Evolutionary conservation across 53 echinoderm and acorn worm species (phyloP), one percentile per base, ranked within the genome.

Genomic region (Paracentrotus lividus): DNA sequence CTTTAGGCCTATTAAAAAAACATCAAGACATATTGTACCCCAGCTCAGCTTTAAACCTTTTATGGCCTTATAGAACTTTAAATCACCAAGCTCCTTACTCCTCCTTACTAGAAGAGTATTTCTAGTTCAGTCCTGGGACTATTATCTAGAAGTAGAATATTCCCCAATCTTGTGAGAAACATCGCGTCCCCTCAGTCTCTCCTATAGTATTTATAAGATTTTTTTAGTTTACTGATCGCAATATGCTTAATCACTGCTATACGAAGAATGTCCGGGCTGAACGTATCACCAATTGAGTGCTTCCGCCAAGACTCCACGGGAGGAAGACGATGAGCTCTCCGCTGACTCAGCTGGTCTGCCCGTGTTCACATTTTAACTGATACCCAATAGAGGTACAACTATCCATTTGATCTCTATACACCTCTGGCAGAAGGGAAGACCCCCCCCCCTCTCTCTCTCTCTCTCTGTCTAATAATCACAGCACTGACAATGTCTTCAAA

Each of bases 281-380:
- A 38, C 21, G 36, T 15, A 72, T 36, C 72, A 72, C 40, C 72
- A 72, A 72, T 72, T 72, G 72, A 72, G 72, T 16, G 40, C 40
- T 72, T 72, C 72, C 72, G 72, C 72, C 72, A 72, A 72, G 72
- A 72, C 72, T 72, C 72, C 72, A 18, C 36, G 72, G 72, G 72
- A 72, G 72, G 72, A 72, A 72, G 72, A 72, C 36, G 38, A 40
- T 36, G 18, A 72, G 72, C 21, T 10, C 72, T 72, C 40, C 72
- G 72, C 40, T 72, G 72, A 72, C 72, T 72, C 72, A 72, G 72
- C n/a, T n/a, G 66, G 32, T 15, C 21, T 38, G 18, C 72, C 72
- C 72, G 72, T 72, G 72, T 72, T 72, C 72, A 72, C 72, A 72
- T 72, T 36, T 61, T 0, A 26, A 61, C 24, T 27, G 9, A n/a